Base-by-base conservation (phyloP, 2,797 vertebrate species). In the Pseudochaenichthys georgianus region DNA sequence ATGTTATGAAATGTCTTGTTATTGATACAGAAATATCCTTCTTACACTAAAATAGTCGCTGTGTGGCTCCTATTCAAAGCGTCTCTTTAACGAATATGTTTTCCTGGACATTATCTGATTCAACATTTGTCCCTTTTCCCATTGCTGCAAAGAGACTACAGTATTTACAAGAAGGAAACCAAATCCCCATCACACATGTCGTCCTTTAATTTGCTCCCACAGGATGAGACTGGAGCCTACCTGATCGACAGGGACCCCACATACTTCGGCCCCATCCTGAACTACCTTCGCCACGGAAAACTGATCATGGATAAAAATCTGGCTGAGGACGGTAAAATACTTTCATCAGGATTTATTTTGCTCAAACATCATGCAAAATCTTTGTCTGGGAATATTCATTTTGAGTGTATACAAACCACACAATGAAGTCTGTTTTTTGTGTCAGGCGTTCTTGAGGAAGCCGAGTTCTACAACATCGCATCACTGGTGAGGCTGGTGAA, bases 401-500 rank as follows among this genome's bases (percentile, higher is more conserved):
- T 42, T 17, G 0, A 9, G 34, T 3, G 16, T 42, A 3, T 31
- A 17, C 15, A 21, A 48, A 16, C 0, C 13, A 45, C 41, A 46
- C 16, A 3, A 0, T 28, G 2, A 38, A 9, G 15, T 47, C 12
- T 54, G 0, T 62, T 4, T 7, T 48, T 13, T 13, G 11, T 15
- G 31, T 59, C 81, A 99, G 98, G 98, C 28, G 98, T 99, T 57
- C 94, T 99, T n/a, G 98, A 99, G 80, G 98, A 99, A 91, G 98
- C 98, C 0, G 98, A 99, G 91, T 99, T 99, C 87, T 99, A 99
- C 93, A 99, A 99, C 89, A 99, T 99, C 0, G 97, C 96, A 0
- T 98, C 97, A 0, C 95, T 99, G 0, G 97, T 99, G 88, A 92
- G 98, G 73, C 93, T 99, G 93, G 97, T 99, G 55, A 99, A 99